Conservation (phyloP, 2,888 invertebrate species). For the Phaedon cochleariae region DNA sequence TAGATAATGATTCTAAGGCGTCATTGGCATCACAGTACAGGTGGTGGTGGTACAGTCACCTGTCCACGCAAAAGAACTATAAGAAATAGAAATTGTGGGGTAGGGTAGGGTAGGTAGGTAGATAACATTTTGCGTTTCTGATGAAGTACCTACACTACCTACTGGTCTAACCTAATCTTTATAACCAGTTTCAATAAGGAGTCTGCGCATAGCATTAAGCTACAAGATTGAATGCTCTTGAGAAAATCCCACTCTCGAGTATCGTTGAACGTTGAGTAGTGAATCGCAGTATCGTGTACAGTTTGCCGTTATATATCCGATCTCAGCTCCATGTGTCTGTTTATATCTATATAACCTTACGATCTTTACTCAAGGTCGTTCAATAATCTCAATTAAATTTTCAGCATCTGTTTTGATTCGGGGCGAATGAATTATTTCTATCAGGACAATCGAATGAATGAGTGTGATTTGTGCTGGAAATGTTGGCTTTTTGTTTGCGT, state of each 20-base stretch:
- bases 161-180: not conserved
- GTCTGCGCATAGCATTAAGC: constrained; percentile 1
- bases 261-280: not conserved
- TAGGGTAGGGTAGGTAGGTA: not conserved
- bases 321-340: not conserved
- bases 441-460: not conserved
- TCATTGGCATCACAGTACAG: not conserved
- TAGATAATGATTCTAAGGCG: not conserved
- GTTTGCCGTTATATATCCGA: not conserved
- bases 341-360: constrained; percentile 11
- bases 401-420: constrained; percentile 2
- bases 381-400: not conserved
- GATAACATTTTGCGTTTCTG: not conserved
- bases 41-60: too few species aligned
- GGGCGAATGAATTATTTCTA: not conserved
- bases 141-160: not conserved
- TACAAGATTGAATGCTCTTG: not conserved
- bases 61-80: not conserved
- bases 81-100: not conserved
- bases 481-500: not conserved
- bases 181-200: constrained; percentile 8
- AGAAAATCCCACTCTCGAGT: constrained; percentile 5
- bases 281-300: not conserved
- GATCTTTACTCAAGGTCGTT: constrained; percentile 17
- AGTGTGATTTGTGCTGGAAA: not conserved